Conservation (phyloP, 1,140 invertebrate species). For the Ridgeia piscesae region DNA sequence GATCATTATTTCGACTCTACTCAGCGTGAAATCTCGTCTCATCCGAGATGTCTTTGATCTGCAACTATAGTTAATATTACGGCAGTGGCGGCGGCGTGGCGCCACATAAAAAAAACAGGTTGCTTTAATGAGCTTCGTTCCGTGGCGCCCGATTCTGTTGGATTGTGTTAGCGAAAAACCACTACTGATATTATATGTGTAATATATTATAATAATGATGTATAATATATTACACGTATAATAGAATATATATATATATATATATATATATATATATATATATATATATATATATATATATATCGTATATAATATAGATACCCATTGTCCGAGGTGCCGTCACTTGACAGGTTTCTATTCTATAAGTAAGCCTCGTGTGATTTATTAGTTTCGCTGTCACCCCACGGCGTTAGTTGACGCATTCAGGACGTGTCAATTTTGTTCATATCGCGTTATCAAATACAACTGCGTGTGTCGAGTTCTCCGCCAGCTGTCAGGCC, state of each 20-base stretch:
- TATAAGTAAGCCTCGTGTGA: too few relatives aligned
- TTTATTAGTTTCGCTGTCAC: too few relatives aligned
- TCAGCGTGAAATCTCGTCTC: constrained; percentile 3
- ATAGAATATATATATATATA: too few relatives aligned
- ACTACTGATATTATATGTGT: neutral
- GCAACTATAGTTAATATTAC: neutral
- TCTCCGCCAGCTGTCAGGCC: neutral
- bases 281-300: constrained; percentile 7
- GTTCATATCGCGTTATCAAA: too few relatives aligned
- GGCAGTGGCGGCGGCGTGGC: neutral
- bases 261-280: neutral
- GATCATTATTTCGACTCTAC: constrained; percentile 5
- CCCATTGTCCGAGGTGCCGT: neutral
- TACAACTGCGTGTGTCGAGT: neutral
- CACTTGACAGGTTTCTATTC: too few relatives aligned
- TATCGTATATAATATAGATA: neutral
- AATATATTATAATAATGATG: too few relatives aligned
- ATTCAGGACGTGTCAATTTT: too few relatives aligned
- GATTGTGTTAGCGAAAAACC: neutral
- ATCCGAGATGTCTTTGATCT: neutral
- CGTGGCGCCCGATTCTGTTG: neutral
- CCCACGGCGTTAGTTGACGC: too few relatives aligned
- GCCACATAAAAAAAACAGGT: neutral
- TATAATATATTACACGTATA: too few relatives aligned
- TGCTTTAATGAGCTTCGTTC: constrained; percentile 1